Base-by-base conservation (phyloP, 2,888 invertebrate species). In the Aplocera efformata region DNA sequence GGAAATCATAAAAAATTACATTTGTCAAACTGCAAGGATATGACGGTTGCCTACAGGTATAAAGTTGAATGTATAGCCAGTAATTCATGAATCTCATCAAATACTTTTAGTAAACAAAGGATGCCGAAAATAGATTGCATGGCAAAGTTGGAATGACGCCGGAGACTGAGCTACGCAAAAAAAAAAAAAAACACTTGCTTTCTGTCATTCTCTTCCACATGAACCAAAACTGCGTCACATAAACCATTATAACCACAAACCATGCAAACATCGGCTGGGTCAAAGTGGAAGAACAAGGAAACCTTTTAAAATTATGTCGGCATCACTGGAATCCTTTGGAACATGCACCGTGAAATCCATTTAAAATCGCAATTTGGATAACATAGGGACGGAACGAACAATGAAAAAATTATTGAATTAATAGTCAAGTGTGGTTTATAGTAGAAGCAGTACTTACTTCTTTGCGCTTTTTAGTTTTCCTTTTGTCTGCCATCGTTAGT, bases 381-480 rank as follows among this genome's bases (percentile, higher is more conserved):
- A 17, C 5, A n/a, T n/a, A n/a, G n/a, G 44, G 13, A 35, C 13
- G 13, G 13, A 21, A 20, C 1, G n/a, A 8, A 29, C 9, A 9
- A 7, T 21, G 9, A 22, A 4, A 6, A 24, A 20, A 27, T 23
- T 17, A 42, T 10, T 8, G 25, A 10, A 25, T 23, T 7, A 7
- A 3, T 3, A 17, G 13, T 5, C 2, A 5, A 17, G 13, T 17
- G 2, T 17, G 13, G 2, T 3, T 17, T 17, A 5, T 3, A 17
- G 5, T 17, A 17, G 13, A 17, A 3, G 13, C 9, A 8, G 10
- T 25, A 61, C 78, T 63, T 68, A 85, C 88, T 72, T 88, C 88
- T 72, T 85, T 88, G 42, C 88, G 88, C 61, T 85, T 88, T 69
- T 82, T 85, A 48, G 77, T 78, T 77, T 88, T 88, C 46, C 88